Conservation (phyloP, 2,888 invertebrate species). For the Drosophila paramelanica region DNA sequence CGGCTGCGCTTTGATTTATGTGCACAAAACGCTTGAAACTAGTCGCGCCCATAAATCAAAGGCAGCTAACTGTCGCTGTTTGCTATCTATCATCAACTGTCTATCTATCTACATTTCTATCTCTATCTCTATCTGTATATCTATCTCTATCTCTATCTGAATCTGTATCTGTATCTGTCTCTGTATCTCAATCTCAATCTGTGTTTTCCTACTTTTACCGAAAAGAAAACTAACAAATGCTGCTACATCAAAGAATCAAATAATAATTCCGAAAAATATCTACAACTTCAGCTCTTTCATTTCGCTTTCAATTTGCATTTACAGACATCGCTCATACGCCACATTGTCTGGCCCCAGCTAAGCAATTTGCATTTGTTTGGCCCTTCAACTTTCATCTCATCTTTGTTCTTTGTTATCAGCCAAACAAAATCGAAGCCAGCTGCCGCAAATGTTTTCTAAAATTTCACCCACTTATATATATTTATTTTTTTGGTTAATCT, state of each 20-base stretch:
- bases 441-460: slow-evolving; percentile 58
- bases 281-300: slow-evolving; percentile 46
- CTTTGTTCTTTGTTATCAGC: slow-evolving; percentile 64
- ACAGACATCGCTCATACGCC: slow-evolving; percentile 64
- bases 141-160: slow-evolving; percentile 24
- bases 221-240: slow-evolving; percentile 69
- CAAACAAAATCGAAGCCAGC: slow-evolving; percentile 46
- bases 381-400: slow-evolving; percentile 60
- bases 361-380: slow-evolving; percentile 65
- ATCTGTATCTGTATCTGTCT: slow-evolving; percentile 34
- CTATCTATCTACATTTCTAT: slow-evolving; percentile 36
- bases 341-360: slow-evolving; percentile 48
- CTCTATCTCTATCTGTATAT: slow-evolving; percentile 18
- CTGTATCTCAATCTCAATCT: slow-evolving; percentile 47
- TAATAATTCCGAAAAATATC: slow-evolving; percentile 73
- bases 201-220: slow-evolving; percentile 58
- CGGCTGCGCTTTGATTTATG: slow-evolving; percentile 66
- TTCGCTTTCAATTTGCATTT: slow-evolving; percentile 57
- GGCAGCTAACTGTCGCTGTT: slow-evolving; percentile 48
- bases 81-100: slow-evolving; percentile 45
- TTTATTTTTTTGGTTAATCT: slow-evolving; percentile 47
- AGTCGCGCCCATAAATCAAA: slow-evolving; percentile 80
- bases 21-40: slow-evolving; percentile 81
- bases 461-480: slow-evolving; percentile 71
- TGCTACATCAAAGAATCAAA: slow-evolving; percentile 79